These are phyloP conservation scores for Parazoanthus atlanticus DNA, from an alignment of 92 coral and sea anemone species.

Conservation along the genomic window DNA sequence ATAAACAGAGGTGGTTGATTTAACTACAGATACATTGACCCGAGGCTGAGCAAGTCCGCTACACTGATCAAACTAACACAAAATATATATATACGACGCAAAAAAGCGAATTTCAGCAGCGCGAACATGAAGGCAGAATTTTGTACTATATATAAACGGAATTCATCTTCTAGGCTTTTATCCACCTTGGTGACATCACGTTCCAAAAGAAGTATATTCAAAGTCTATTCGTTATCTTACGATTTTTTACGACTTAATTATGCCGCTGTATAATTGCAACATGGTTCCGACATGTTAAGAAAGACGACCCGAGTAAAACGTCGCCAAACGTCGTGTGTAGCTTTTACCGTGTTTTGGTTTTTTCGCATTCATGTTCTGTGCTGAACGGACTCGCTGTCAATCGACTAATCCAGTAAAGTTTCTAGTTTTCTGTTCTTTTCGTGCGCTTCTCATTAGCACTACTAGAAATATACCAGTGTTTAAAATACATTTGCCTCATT, in stretches of 20 bases:
- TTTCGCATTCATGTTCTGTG: neutral
- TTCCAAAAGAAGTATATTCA: neutral
- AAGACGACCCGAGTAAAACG: neutral
- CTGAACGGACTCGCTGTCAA: neutral
- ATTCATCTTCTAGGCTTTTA: neutral
- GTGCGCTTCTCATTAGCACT: neutral
- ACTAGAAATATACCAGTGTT: neutral
- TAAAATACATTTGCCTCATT: neutral
- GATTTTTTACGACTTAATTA: slow-evolving; percentile 11
- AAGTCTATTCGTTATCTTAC: neutral
- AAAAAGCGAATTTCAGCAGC: neutral
- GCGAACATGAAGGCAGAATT: neutral
- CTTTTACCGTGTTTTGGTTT: neutral
- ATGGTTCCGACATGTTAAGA: neutral
- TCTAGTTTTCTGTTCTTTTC: neutral
- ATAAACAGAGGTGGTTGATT: neutral
- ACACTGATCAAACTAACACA: neutral
- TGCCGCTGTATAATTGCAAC: neutral
- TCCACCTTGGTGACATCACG: neutral
- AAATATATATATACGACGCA: no score
- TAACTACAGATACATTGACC: neutral
- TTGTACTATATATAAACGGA: neutral
- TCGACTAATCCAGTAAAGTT: neutral
- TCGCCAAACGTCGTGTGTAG: neutral
- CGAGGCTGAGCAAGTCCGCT: neutral